Evolutionary conservation across 2,888 invertebrate species (phyloP).

Genomic region (Pilophorus perplexus): DNA sequence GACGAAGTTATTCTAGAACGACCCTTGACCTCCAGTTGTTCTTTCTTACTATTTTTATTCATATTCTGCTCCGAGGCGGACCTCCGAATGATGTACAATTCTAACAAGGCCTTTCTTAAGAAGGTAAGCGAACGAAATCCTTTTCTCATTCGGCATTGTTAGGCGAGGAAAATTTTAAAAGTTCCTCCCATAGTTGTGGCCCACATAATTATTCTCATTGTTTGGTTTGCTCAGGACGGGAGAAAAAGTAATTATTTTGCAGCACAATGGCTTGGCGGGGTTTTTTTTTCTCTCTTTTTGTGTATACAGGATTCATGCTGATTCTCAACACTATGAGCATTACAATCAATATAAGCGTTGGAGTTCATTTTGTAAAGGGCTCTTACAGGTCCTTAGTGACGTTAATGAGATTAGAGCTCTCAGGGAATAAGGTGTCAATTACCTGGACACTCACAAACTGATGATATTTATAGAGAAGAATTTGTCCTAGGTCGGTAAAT

Average conservation of each 20-base stretch:
- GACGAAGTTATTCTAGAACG: neutral
- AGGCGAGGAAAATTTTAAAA: neutral
- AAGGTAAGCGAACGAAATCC: conserved; percentile 2
- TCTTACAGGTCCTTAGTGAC: too few relatives aligned
- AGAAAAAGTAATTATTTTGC: conserved; percentile 3
- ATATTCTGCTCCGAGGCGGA: neutral
- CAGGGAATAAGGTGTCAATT: too few relatives aligned
- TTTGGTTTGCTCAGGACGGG: conserved; percentile 4
- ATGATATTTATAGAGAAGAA: too few relatives aligned
- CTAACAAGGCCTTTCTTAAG: neutral
- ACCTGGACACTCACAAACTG: too few relatives aligned
- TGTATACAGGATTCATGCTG: too few relatives aligned
- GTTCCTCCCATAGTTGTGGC: neutral
- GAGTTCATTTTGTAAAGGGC: too few relatives aligned
- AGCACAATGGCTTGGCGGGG: neutral
- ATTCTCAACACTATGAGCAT: too few relatives aligned
- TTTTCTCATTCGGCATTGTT: neutral
- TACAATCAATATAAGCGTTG: too few relatives aligned
- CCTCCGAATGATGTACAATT: conserved; percentile 3
- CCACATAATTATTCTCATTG: conserved; percentile 12
- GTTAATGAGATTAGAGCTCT: too few relatives aligned
- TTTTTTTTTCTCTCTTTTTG: neutral
- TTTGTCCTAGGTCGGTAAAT: too few relatives aligned
- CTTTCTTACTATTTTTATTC: neutral
- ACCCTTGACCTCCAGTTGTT: neutral